Evolutionary conservation across 1,140 invertebrate species (phyloP), one percentile per base, ranked within the genome.

Genomic region (Gonatopus flavifemur): DNA sequence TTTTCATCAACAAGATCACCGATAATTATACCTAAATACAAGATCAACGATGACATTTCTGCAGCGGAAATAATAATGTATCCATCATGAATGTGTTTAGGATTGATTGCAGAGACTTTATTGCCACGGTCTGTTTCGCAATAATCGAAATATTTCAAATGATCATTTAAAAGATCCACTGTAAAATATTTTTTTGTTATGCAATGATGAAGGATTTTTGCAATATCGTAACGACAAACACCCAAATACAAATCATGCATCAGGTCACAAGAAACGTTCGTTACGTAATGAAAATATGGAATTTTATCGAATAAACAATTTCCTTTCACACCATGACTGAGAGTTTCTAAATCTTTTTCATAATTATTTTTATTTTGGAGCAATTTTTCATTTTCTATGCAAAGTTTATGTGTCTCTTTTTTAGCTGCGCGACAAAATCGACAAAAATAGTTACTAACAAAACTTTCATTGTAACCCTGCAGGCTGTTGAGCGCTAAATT

Each of bases 241-340:
- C 51, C 57, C 21, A 57, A 31, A 24, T 44, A 54, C 5, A 59
- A 15, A 42, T 59, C 57, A 44, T 59, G 60, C 57, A 51, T 59
- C 13, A 52, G 30, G 47, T 63, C 56, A 28, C 43, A 39, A 9
- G 51, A 36, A 13, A 15, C 20, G 22, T 59, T 59, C 7, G 19
- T 15, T 31, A 30, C 48, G 18, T 52, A 54, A 47, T 59, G 48
- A 40, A 47, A 63, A 32, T 22, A n/a, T 32, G 53, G 44, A 12
- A 63, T 7, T 22, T 50, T n/a, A 41, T 64, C 59, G 38, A 64
- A 64, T 22, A 64, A 24, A 20, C 55, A 61, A 9, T 28, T 39
- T 42, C 50, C 32, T 48, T 53, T 53, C 3, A 64, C 40, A 24
- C 56, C 59, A 33, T 28, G 39, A 22, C 24, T 35, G 36, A 40